Evolutionary conservation across 2,797 vertebrate species (phyloP).

Genomic region (Gymnothorax reevesii): DNA sequence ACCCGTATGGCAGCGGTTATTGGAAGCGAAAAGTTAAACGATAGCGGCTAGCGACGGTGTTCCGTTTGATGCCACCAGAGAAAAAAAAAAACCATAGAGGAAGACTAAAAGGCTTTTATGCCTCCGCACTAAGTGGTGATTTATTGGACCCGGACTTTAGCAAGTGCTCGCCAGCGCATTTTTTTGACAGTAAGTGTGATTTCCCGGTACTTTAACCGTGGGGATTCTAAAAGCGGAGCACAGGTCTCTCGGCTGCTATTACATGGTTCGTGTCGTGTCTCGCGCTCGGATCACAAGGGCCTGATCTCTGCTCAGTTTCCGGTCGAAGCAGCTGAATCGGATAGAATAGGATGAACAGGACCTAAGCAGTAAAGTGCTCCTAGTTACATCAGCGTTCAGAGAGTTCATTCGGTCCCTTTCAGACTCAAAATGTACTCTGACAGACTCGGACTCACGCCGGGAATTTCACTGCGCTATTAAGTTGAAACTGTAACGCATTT

Average conservation of each 20-base stretch:
- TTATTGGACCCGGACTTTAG: background rate
- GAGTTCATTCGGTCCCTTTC: too few relatives aligned
- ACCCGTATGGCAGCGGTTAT: background rate
- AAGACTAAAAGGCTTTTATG: background rate
- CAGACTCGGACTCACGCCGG: too few relatives aligned
- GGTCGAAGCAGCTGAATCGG: background rate
- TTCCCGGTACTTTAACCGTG: background rate
- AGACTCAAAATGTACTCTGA: too few relatives aligned
- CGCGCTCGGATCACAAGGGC: background rate
- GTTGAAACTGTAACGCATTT: background rate
- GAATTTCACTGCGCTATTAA: too few relatives aligned
- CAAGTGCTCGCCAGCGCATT: background rate
- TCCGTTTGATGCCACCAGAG: background rate
- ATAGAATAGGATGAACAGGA: background rate
- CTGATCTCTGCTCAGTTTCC: background rate
- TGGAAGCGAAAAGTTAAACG: constrained; percentile 9
- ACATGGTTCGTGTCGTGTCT: background rate
- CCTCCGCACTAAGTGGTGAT: constrained; percentile 6
- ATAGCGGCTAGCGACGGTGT: background rate
- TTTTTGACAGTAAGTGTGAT: background rate
- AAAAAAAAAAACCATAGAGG: background rate
- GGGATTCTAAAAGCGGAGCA: background rate
- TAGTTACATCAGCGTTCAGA: too few relatives aligned
- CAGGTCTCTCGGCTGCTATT: background rate
- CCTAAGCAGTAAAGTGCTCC: too few relatives aligned